phyloP scores from a whole-genome alignment of 2,888 invertebrate species.

The Periphyllus acericola region DNA sequence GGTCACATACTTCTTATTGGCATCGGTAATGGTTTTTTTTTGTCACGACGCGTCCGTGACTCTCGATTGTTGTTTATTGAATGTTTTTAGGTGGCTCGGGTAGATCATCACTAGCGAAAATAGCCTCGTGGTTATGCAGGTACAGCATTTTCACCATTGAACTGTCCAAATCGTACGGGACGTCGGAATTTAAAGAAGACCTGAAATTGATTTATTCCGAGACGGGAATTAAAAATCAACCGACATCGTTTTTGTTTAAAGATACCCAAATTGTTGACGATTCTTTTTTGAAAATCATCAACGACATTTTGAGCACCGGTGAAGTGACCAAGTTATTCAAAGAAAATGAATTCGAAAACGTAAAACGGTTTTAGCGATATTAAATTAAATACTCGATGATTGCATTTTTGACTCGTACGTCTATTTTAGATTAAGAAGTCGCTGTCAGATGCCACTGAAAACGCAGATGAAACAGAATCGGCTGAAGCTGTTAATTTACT shows the following conservation, averaged over 20 bases:
- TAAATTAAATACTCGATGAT: conserved; percentile 76
- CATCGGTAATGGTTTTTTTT: conserved; percentile 71
- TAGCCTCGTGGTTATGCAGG: conserved; percentile 84
- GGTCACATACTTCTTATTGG: conserved; percentile 88
- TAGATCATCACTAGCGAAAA: conserved; percentile 79
- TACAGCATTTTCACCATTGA: conserved; percentile 73
- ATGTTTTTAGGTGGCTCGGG: conserved; percentile 79
- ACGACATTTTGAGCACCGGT: conserved; percentile 87
- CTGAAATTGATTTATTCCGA: conserved; percentile 78
- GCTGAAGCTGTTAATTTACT: conserved; percentile 78
- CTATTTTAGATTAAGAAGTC: conserved; percentile 72
- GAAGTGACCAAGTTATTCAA: conserved; percentile 89
- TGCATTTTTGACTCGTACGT: conserved; percentile 66
- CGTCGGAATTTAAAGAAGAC: conserved; percentile 83
- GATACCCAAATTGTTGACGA: conserved; percentile 88
- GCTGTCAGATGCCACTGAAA: conserved; percentile 72
- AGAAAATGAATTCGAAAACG: conserved; percentile 88
- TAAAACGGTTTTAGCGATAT: conserved; percentile 67
- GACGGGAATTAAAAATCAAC: conserved; percentile 80
- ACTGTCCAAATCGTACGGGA: conserved; percentile 67
- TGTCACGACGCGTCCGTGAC: background rate
- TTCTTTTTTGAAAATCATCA: conserved; percentile 86
- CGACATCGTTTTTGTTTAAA: conserved; percentile 83
- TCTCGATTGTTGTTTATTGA: background rate
- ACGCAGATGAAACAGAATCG: conserved; percentile 72